A percentile compares a stretch with the other conserved stretches of the same genome.
Conservation (phyloP, 35 echinoderm and acorn worm genomes). For the Ophioderma brevispina region DNA sequence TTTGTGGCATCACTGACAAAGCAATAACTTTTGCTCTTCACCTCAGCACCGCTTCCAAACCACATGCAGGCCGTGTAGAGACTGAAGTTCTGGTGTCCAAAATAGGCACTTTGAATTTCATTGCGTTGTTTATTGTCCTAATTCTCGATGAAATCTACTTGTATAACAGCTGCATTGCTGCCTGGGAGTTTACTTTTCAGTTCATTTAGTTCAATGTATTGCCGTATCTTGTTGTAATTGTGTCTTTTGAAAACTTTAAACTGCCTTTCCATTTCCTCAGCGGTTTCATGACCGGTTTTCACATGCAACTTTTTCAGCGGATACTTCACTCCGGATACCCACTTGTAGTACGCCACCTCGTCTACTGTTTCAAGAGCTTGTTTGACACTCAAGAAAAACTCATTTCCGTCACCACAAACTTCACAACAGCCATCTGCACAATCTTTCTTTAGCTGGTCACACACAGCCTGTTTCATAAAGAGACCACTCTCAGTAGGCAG, state of each 20-base stretch:
- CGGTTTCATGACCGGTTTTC: not conserved
- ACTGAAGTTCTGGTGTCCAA: too few relatives aligned
- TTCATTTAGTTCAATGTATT: too few relatives aligned
- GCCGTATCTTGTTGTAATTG: not conserved
- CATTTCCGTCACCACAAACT: not conserved
- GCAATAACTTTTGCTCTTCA: too few relatives aligned
- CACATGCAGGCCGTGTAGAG: too few relatives aligned
- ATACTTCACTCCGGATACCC: not conserved
- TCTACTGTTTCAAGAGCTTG: not conserved
- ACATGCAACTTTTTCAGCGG: not conserved
- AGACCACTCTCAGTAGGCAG: not conserved
- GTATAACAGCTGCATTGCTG: too few relatives aligned
- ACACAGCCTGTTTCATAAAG: not conserved
- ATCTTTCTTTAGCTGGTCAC: not conserved
- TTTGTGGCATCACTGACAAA: too few relatives aligned
- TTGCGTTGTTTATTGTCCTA: too few relatives aligned
- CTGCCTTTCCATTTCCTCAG: not conserved
- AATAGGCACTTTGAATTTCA: too few relatives aligned
- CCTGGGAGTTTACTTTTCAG: too few relatives aligned
- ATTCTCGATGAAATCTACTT: too few relatives aligned
- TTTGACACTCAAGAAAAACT: not conserved
- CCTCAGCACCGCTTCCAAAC: too few relatives aligned
- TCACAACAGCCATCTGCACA: not conserved
- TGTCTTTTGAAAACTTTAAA: not conserved
- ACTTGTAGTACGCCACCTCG: not conserved